A percentile compares a stretch with the other conserved stretches of the same genome.
Evolutionary conservation across 1,140 invertebrate genomes (phyloP).

Genomic region (Mercenaria mercenaria): DNA sequence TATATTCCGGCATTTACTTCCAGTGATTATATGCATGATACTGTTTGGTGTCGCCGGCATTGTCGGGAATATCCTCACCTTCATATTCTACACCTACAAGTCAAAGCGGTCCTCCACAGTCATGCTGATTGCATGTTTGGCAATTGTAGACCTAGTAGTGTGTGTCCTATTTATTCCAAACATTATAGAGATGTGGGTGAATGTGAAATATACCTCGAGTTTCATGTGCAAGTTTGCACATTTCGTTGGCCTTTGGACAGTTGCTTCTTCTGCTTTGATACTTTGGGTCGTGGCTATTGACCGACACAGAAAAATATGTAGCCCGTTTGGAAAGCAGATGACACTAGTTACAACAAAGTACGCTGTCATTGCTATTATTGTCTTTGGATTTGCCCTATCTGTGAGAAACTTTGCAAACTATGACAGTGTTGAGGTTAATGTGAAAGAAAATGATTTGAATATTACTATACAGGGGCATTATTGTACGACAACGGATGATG

Average conservation of each 20-base stretch:
- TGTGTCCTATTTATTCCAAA: conserved; percentile 13
- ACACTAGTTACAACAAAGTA: neutral
- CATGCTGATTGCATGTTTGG: neutral
- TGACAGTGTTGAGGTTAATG: neutral
- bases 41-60: neutral
- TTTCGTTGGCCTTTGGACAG: neutral
- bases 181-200: conserved; percentile 28
- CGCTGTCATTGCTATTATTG: neutral
- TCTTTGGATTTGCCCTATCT: conserved; percentile 20
- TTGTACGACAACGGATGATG: conserved; percentile 8
- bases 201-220: neutral
- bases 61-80: conserved; percentile 3
- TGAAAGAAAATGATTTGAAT: neutral
- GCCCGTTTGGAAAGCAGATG: conserved; percentile 24
- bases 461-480: neutral
- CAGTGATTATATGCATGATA: neutral
- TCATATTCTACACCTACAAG: conserved; percentile 26
- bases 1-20: neutral
- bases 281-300: conserved; percentile 31
- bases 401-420: conserved; percentile 24
- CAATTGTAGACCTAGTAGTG: neutral
- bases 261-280: neutral
- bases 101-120: neutral
- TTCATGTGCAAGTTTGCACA: conserved; percentile 24
- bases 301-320: conserved; percentile 50